A percentile compares a stretch with the other conserved stretches of the same genome.
Evolutionary conservation across 1,140 invertebrate genomes (phyloP).

Genomic region (Plectus sambesii): DNA sequence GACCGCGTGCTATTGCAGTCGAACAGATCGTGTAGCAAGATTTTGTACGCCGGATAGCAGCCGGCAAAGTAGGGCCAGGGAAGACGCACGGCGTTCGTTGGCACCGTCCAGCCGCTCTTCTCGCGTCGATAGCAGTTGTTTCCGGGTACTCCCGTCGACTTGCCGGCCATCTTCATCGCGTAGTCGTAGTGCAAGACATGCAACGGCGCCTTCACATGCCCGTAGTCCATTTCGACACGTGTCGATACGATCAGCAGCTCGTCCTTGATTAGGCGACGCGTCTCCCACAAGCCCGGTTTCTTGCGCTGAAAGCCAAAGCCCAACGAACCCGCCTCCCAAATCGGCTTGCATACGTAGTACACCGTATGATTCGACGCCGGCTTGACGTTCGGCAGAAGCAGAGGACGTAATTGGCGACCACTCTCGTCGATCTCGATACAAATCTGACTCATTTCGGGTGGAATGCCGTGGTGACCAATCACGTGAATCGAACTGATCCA

Average conservation of each 20-base stretch:
- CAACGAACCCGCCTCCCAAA: slow-evolving; percentile 22
- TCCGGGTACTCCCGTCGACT: too few species aligned
- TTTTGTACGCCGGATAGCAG: too few species aligned
- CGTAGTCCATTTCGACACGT: too few species aligned
- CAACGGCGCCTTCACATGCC: too few species aligned
- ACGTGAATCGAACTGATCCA: slow-evolving; percentile 33
- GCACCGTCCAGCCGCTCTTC: too few species aligned
- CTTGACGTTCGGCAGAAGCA: slow-evolving; percentile 15
- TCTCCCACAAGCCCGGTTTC: slow-evolving; percentile 28
- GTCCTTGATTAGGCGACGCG: slow-evolving; percentile 14
- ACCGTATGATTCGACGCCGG: background rate
- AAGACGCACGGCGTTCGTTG: too few species aligned
- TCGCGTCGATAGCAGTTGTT: too few species aligned
- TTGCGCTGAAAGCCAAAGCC: slow-evolving; percentile 14
- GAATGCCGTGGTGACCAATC: slow-evolving; percentile 30
- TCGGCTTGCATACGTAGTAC: slow-evolving; percentile 23
- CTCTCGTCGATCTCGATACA: slow-evolving; percentile 12
- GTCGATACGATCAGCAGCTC: slow-evolving; percentile 20
- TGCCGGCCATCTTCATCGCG: too few species aligned
- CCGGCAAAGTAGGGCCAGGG: too few species aligned
- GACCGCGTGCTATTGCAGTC: too few species aligned
- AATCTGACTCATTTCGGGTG: slow-evolving; percentile 35
- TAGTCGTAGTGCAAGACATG: too few species aligned
- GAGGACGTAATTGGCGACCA: slow-evolving; percentile 6
- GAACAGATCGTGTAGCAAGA: too few species aligned